Conservation (phyloP, 1,140 invertebrate genomes). For the Tetragnatha versicolor region DNA sequence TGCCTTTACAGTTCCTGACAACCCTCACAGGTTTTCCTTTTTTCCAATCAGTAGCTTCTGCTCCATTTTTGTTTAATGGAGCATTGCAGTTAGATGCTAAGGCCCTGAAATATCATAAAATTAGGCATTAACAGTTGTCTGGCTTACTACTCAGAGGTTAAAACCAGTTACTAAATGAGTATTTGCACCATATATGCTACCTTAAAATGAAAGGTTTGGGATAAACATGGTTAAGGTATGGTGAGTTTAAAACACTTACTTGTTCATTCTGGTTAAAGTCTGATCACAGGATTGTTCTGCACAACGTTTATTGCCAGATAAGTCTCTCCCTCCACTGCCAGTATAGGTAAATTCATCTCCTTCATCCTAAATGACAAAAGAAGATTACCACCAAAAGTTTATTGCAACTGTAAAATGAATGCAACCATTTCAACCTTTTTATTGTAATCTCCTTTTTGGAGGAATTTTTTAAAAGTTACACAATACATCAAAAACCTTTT, state of each 20-base stretch:
- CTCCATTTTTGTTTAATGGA: constrained; percentile 73
- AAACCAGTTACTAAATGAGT: too few relatives aligned
- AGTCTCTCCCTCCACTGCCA: constrained; percentile 81
- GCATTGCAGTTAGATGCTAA: constrained; percentile 81
- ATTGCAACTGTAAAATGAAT: too few relatives aligned
- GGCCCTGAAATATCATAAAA: constrained; percentile 68
- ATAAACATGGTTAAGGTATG: neutral
- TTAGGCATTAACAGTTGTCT: neutral
- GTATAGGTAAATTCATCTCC: constrained; percentile 86
- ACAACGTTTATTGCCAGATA: constrained; percentile 69
- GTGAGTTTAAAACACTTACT: constrained; percentile 64
- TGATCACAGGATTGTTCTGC: constrained; percentile 84
- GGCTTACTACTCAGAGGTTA: neutral
- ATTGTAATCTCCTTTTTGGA: too few relatives aligned
- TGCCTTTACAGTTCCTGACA: constrained; percentile 76
- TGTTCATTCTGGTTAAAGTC: constrained; percentile 78
- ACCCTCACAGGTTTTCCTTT: constrained; percentile 81
- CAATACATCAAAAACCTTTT: too few relatives aligned
- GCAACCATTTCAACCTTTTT: too few relatives aligned
- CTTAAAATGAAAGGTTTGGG: neutral
- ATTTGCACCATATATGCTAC: too few relatives aligned
- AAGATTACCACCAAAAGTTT: too few relatives aligned
- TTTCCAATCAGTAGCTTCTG: constrained; percentile 74
- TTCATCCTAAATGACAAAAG: constrained; percentile 74
- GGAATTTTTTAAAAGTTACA: too few relatives aligned